Conservation (phyloP, 2,113 vertebrate species). For the Paratilapia polleni region DNA sequence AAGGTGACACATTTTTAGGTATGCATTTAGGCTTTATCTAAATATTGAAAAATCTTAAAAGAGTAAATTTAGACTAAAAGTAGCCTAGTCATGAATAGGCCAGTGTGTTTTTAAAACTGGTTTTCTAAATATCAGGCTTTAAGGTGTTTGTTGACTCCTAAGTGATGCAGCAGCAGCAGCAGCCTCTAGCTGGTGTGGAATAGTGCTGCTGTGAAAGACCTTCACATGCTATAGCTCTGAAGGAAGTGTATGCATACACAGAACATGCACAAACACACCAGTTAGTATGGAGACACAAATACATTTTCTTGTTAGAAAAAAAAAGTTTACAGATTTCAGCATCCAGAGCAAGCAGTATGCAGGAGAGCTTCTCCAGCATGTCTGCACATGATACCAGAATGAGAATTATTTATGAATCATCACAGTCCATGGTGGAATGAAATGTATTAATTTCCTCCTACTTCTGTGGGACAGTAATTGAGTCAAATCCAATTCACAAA, state of each 20-base stretch:
- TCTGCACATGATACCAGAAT: slow-evolving; percentile 13
- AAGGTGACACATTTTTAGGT: background rate
- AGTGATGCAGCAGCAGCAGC: background rate
- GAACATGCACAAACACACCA: slow-evolving; percentile 13
- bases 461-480: background rate
- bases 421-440: background rate
- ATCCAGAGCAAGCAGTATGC: slow-evolving; percentile 30
- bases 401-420: slow-evolving; percentile 17
- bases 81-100: background rate
- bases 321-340: slow-evolving; percentile 30
- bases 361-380: slow-evolving; percentile 31
- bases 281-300: background rate
- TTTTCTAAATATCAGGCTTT: background rate
- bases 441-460: background rate
- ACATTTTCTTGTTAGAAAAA: slow-evolving; percentile 11
- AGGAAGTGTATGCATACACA: background rate
- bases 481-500: slow-evolving; percentile 13
- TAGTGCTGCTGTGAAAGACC: slow-evolving; percentile 40
- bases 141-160: slow-evolving; percentile 37
- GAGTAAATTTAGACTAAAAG: background rate
- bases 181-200: slow-evolving; percentile 2
- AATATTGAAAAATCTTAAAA: background rate
- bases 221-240: slow-evolving; percentile 1
- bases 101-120: background rate
- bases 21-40: background rate